Evolutionary conservation across 2,113 vertebrate species (phyloP), one percentile per base, ranked within the genome.

Genomic region (Cebidichthys violaceus): DNA sequence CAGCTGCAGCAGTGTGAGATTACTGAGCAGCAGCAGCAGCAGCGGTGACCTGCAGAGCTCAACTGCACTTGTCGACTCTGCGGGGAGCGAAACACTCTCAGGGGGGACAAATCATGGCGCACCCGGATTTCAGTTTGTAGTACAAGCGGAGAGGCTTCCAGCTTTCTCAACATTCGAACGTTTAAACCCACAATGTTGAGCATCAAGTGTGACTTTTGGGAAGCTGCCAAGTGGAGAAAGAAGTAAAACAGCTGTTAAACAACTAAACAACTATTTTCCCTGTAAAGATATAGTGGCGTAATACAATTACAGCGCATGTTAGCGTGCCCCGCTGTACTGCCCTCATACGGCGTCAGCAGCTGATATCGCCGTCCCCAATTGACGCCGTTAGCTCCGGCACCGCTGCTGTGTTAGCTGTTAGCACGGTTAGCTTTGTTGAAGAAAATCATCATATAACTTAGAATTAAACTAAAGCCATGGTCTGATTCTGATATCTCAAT

Each of bases 1-100:
- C 72, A 75, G 72, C 59, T 75, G 72, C 71, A 73, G 55, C 71
- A 47, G 57, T 37, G 59, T 64, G 60, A 18, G 43, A 3, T 52
- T 37, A 37, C 60, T 27, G 59, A 75, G 24, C 72, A 75, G 72
- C 57, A 22, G 70, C 14, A 27, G 70, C 17, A 29, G 67, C 66
- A 13, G 9, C n/a, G n/a, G n/a, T 52, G 27, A 47, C 71, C 54
- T 13, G 35, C 69, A 27, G 50, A 27, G 50, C 52, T 57, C 10
- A 18, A 9, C 55, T 45, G 11, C 43, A 50, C 59, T 47, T 9
- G 11, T 24, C 20, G 47, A 47, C 41, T 35, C 57, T 24, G 57
- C 57, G 24, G 29, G 57, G 20, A 74, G 29, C 6, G 9, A 33
- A 59, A 47, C 20, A 35, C 50, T 39, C 50, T 71, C 70, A 39